Evolutionary conservation across 2,888 invertebrate species (phyloP), one percentile per base, ranked within the genome.

Genomic region (Troides aeacus): DNA sequence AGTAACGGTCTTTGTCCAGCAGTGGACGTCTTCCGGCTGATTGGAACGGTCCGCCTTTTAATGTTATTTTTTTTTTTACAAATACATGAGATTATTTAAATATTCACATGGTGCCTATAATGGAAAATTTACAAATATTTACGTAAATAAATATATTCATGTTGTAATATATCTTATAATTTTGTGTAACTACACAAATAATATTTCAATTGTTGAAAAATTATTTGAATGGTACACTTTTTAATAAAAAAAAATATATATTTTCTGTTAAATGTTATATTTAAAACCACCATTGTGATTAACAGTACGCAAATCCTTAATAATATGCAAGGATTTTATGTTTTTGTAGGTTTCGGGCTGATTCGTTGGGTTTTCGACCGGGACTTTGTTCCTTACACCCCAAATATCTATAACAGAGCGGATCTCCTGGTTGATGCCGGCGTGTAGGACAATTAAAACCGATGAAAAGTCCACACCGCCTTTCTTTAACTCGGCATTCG

Each of bases 341-440:
- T 77, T 77, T 58, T 78, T 84, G 53, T 73, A 15, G 12, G 75
- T 58, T 7, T 78, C 74, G 0, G 72, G 71, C 6, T 58, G 62
- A 0, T 69, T 39, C 2, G 60, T 21, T 0, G 63, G 60, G 56
- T 66, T 73, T 21, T 56, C 42, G 58, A 65, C 53, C 21, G 69
- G 58, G 30, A 72, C 72, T 1, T 30, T 57, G 7, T 63, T 73
- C 72, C 78, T 83, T 7, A 76, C 78, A 0, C 90, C 91, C 91
- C 91, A 91, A 36, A 91, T 86, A 65, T 91, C 90, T 8, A 91
- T 81, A 1, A 91, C 89, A 0, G 89, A 83, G 1, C 90, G 77
- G 23, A 91, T 90, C 71, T 90, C 90, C 30, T 89, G 83, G 71
- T 87, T 82, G 0, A 82, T 76, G 2, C 74, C 82, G 0, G 91